phyloP scores from a whole-genome alignment of 1,140 invertebrate species.

The Hyles vespertilio region DNA sequence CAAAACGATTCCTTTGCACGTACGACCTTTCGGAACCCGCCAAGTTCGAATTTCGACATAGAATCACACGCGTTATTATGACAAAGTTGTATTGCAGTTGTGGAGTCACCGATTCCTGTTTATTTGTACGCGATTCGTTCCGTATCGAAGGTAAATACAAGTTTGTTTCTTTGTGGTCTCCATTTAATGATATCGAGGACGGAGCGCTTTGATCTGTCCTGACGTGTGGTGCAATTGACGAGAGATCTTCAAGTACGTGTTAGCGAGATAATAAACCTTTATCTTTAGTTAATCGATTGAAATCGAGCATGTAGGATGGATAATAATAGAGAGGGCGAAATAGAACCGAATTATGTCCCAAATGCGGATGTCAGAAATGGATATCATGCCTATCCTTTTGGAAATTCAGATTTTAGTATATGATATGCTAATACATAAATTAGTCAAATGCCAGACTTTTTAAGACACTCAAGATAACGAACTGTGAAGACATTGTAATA shows the following conservation, averaged over 20 bases:
- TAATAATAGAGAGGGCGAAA: too few species aligned
- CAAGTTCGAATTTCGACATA: not conserved
- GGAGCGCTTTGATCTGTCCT: constrained; percentile 63
- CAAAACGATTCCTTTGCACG: constrained; percentile 1
- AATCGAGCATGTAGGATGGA: too few species aligned
- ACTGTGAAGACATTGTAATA: too few species aligned
- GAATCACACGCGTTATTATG: constrained; percentile 15
- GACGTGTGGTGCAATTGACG: constrained; percentile 31
- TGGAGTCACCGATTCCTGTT: not conserved
- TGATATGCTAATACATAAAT: too few species aligned
- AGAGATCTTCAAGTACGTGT: not conserved
- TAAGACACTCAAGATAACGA: too few species aligned
- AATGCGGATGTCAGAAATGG: too few species aligned
- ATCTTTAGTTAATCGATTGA: too few species aligned
- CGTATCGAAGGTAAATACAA: constrained; percentile 17
- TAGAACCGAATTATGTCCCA: too few species aligned
- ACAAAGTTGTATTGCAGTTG: constrained; percentile 11
- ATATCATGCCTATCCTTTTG: too few species aligned
- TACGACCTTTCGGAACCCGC: constrained; percentile 1
- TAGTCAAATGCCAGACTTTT: too few species aligned
- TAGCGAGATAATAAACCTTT: too few species aligned
- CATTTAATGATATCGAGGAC: constrained; percentile 66
- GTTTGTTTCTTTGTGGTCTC: constrained; percentile 45
- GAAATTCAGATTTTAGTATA: too few species aligned
- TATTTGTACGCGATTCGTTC: constrained; percentile 11